Evolutionary conservation across 2,113 vertebrate species (phyloP), one percentile per base, ranked within the genome.

Genomic region (Zosterops pallidus): DNA sequence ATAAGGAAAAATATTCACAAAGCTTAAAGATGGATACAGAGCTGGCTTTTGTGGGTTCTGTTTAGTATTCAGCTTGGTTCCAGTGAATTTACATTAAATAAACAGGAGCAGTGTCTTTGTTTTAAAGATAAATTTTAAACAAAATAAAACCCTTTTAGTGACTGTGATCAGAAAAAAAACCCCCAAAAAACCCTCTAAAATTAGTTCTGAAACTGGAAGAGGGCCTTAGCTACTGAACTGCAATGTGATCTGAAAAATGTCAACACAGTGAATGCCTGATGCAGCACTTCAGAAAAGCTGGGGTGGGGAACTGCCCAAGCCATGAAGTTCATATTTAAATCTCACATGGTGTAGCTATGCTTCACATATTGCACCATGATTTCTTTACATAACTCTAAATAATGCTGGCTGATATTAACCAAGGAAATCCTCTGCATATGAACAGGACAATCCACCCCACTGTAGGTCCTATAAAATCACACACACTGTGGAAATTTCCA

Each of bases 351-450:
- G 57, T 53, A 86, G 83, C 37, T 74, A 44, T 0, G 0, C 21
- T 92, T 64, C 86, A 60, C 25, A 79, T 59, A 42, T 47, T 84
- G 74, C 64, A 28, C 74, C 3, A 11, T 31, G 18, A 85, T 89
- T 95, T 94, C 89, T 91, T 92, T 57, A 59, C 6, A 64, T 50
- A 92, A 79, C 49, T 91, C 57, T 86, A 49, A 79, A 39, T 89
- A 75, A 69, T 14, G 26, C 52, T 95, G 71, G 37, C 65, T 89
- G 72, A 86, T 92, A 60, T 63, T 71, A 71, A 49, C 26, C 2
- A 9, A 87, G 86, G 81, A 96, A 92, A 94, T 77, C 69, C 83
- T 95, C 50, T 22, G 5, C 72, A 87, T 49, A 84, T 72, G 64
- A 90, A 86, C 60, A 86, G 57, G 52, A 90, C 76, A 90, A 89